Percentiles rank a stretch among this genome's conserved stretches.
phyloP scores from a whole-genome alignment of 2,113 vertebrate species.

The Percopsis transmontana region DNA sequence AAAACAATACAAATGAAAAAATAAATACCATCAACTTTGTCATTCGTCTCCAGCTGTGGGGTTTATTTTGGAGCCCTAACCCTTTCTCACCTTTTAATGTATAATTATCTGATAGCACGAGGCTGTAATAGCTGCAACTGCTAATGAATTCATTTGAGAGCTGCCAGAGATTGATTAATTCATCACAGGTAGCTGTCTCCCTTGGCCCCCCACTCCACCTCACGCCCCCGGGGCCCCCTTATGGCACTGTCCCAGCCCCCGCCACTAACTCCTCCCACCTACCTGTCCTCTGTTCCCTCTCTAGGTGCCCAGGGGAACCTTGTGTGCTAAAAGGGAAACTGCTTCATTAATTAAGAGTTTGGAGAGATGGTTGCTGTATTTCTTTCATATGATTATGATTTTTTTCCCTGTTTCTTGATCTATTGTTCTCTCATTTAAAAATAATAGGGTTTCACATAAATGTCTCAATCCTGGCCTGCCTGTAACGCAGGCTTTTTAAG shows the following conservation, averaged over 20 bases:
- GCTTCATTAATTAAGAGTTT: conserved; percentile 68
- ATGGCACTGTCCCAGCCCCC: conserved; percentile 39
- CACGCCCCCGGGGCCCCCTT: conserved; percentile 47
- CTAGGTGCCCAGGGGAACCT: conserved; percentile 15
- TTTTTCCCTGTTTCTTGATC: not conserved
- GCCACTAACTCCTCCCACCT: not conserved
- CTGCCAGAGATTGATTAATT: conserved; percentile 60
- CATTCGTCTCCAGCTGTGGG: conserved; percentile 44
- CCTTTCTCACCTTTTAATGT: conserved; percentile 65
- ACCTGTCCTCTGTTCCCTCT: conserved; percentile 10
- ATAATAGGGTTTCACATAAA: too few species aligned
- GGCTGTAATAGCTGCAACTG: conserved; percentile 44
- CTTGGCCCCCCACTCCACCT: conserved; percentile 27
- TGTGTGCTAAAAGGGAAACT: conserved; percentile 34
- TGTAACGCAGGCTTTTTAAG: too few species aligned
- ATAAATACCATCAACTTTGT: not conserved
- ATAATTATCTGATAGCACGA: conserved; percentile 47
- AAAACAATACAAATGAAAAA: not conserved
- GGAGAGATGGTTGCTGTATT: conserved; percentile 59
- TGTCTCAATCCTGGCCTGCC: too few species aligned
- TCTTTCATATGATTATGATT: not conserved
- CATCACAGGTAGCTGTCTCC: conserved; percentile 65
- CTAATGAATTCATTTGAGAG: conserved; percentile 73
- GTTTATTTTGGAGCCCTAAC: conserved; percentile 59
- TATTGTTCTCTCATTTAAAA: conserved; percentile 9